Evolutionary conservation across 2,113 vertebrate genomes (phyloP).

Genomic region (Pangasianodon gigas): DNA sequence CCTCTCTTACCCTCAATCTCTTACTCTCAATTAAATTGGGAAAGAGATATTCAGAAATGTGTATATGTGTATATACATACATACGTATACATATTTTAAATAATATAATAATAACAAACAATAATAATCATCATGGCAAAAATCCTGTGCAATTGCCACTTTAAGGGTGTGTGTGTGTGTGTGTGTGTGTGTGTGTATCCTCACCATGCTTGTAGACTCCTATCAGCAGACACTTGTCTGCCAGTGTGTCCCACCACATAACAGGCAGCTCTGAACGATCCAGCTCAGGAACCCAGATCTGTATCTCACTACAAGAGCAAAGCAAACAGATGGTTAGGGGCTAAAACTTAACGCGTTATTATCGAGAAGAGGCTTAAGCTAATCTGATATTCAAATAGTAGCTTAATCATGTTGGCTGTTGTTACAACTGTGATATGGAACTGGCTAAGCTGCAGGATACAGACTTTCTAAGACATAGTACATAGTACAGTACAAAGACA

Average conservation of each 20-base stretch:
- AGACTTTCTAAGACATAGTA: background rate
- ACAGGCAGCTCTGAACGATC: constrained; percentile 94
- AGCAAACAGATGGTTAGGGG: background rate
- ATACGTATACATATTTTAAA: background rate
- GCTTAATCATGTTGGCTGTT: background rate
- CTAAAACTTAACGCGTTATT: background rate
- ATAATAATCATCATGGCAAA: background rate
- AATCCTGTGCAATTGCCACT: background rate
- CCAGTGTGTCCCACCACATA: constrained; percentile 91
- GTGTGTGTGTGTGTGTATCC: constrained; percentile 42
- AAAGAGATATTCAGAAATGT: no score
- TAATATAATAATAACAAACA: background rate
- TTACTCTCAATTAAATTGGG: background rate
- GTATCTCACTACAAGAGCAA: constrained; percentile 81
- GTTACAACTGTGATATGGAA: background rate
- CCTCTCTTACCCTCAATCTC: no score
- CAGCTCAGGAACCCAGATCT: constrained; percentile 94
- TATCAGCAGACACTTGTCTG: constrained; percentile 93
- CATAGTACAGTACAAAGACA: background rate
- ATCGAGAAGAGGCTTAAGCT: background rate
- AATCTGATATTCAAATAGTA: background rate
- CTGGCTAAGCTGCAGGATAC: background rate
- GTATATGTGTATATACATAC: background rate
- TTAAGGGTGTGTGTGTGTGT: background rate
- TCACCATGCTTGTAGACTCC: constrained; percentile 96